phyloP scores from a whole-genome alignment of 2,888 invertebrate species.

The Apoderus coryli region DNA sequence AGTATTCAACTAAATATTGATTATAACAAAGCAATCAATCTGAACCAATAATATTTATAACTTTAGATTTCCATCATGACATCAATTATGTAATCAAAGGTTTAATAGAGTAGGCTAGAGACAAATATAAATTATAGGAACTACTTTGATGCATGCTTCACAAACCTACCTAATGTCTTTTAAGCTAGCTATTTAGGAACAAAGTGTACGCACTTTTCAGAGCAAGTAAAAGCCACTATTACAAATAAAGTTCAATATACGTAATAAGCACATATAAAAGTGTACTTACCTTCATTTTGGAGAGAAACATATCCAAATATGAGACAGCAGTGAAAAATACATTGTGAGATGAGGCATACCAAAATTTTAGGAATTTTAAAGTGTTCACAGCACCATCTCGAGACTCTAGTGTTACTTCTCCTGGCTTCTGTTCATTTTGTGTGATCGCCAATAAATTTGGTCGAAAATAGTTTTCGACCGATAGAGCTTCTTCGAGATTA shows the following conservation, averaged over 20 bases:
- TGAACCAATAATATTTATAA: too few relatives aligned
- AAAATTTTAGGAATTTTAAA: conserved; percentile 66
- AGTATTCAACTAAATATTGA: too few relatives aligned
- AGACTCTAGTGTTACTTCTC: conserved; percentile 61
- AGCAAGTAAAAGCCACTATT: too few relatives aligned
- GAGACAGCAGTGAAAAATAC: conserved; percentile 66
- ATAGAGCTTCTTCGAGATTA: conserved; percentile 27
- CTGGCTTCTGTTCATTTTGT: conserved; percentile 25
- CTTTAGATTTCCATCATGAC: too few relatives aligned
- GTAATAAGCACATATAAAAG: conserved; percentile 3
- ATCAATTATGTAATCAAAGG: too few relatives aligned
- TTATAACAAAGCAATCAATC: too few relatives aligned
- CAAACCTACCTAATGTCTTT: too few relatives aligned
- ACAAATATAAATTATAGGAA: too few relatives aligned
- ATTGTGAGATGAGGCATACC: conserved; percentile 70
- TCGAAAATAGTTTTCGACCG: conserved; percentile 23
- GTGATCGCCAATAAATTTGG: conserved; percentile 22
- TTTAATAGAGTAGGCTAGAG: too few relatives aligned
- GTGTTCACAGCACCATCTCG: conserved; percentile 72
- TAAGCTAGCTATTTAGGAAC: too few relatives aligned
- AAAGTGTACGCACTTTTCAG: too few relatives aligned
- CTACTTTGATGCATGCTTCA: too few relatives aligned
- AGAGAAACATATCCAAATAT: conserved; percentile 56
- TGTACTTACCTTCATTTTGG: conserved; percentile 59
- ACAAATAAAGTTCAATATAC: neutral